Conservation (phyloP, 2,113 vertebrate genomes). For the Microtus pennsylvanicus region DNA sequence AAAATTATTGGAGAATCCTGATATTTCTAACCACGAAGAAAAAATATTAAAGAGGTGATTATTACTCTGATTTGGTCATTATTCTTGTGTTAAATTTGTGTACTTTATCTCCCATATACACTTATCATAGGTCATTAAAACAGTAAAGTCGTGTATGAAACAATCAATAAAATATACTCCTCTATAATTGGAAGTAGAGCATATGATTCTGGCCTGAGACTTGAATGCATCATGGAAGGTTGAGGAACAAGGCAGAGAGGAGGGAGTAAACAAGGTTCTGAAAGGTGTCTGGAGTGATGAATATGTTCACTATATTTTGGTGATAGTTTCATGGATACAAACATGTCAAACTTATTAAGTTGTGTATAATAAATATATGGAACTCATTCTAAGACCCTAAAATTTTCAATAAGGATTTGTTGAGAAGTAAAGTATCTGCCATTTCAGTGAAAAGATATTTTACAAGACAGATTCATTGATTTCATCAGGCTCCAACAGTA, state of each 20-base stretch:
- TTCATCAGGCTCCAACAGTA: neutral
- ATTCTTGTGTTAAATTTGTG: neutral
- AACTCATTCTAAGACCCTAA: neutral
- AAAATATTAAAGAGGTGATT: neutral
- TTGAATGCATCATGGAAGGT: neutral
- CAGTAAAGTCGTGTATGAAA: neutral
- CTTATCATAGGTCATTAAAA: neutral
- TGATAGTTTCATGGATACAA: slow-evolving; percentile 7
- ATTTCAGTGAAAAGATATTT: slow-evolving; percentile 8
- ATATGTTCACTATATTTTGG: neutral
- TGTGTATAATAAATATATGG: neutral
- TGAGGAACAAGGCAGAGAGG: neutral
- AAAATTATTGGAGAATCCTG: neutral
- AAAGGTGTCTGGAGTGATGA: neutral
- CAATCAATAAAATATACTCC: neutral
- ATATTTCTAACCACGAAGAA: neutral
- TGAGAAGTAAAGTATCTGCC: neutral
- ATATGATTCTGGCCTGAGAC: neutral
- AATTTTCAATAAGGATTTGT: neutral
- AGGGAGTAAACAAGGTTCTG: neutral
- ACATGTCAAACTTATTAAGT: neutral
- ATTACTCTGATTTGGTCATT: neutral
- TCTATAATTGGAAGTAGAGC: neutral
- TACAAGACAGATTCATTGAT: neutral
- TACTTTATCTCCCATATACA: too few relatives aligned